These are phyloP conservation scores for Pipistrellus kuhlii DNA, from an alignment of 2,797 vertebrate species.

Conservation along the genomic window DNA sequence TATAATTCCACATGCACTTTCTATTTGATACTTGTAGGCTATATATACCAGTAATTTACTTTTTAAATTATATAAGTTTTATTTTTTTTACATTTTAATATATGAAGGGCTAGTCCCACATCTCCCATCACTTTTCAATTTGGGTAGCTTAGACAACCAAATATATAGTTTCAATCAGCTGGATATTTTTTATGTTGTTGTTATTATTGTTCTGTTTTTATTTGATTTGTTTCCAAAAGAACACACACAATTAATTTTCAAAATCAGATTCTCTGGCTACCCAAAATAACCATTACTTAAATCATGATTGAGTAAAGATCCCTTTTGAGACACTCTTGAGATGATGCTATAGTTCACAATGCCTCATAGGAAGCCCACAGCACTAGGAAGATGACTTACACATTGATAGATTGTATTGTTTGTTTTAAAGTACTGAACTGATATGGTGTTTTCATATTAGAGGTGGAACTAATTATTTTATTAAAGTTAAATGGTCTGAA, in stretches of 20 bases:
- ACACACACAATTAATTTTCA: constrained; percentile 70
- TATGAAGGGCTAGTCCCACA: not conserved
- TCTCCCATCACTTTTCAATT: not conserved
- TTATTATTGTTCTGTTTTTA: not conserved
- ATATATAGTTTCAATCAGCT: constrained; percentile 68
- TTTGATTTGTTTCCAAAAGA: constrained; percentile 74
- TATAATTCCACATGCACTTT: not conserved
- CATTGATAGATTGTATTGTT: not conserved
- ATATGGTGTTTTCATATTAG: constrained; percentile 75
- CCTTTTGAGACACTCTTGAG: constrained; percentile 69
- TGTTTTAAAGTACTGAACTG: constrained; percentile 78
- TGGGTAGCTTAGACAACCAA: constrained; percentile 72
- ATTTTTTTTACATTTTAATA: constrained; percentile 1
- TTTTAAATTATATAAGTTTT: not conserved
- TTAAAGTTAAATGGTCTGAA: constrained; percentile 69
- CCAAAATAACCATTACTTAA: constrained; percentile 71
- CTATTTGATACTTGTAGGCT: not conserved
- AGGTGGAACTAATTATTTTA: constrained; percentile 74
- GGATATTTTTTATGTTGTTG: not conserved
- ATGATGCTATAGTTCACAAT: constrained; percentile 60
- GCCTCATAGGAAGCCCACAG: constrained; percentile 58
- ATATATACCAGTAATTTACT: not conserved
- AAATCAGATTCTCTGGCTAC: constrained; percentile 63
- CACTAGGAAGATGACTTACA: constrained; percentile 75
- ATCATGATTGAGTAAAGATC: constrained; percentile 53